phyloP scores from a whole-genome alignment of 2,888 invertebrate genomes.

The Leistus spinibarbis region DNA sequence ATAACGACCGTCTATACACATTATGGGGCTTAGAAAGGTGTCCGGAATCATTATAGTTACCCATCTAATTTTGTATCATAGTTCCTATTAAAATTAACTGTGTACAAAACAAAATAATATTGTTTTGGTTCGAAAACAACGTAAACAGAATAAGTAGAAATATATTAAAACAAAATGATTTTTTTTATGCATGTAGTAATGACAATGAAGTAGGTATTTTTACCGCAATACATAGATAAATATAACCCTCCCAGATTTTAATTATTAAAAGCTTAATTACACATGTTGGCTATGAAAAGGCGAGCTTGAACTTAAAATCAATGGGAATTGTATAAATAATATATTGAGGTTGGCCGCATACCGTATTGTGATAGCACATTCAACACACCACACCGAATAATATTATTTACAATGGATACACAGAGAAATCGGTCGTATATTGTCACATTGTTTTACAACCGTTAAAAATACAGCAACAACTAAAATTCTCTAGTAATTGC shows the following conservation, averaged over 20 bases:
- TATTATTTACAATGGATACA: not conserved
- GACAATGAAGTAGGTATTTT: too few species aligned
- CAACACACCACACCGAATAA: not conserved
- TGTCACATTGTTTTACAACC: too few species aligned
- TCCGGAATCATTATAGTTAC: not conserved
- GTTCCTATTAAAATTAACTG: too few species aligned
- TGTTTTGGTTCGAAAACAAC: not conserved
- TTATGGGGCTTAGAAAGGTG: not conserved
- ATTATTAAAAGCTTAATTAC: constrained; percentile 34
- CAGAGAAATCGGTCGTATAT: too few species aligned
- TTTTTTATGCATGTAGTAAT: not conserved
- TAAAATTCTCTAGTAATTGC: too few species aligned
- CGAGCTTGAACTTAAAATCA: constrained; percentile 22
- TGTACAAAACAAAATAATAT: not conserved
- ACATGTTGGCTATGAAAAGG: constrained; percentile 13
- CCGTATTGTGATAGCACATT: not conserved
- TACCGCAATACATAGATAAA: not conserved
- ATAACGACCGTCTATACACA: not conserved
- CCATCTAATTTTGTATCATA: not conserved
- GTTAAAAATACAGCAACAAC: too few species aligned
- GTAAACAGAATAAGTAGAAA: too few species aligned
- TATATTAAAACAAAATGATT: not conserved
- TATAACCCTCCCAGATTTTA: constrained; percentile 11
- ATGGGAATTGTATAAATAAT: constrained; percentile 12
- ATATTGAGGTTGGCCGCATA: not conserved